Evolutionary conservation across 2,113 vertebrate genomes (phyloP).

Genomic region (Pseudopodoces humilis): DNA sequence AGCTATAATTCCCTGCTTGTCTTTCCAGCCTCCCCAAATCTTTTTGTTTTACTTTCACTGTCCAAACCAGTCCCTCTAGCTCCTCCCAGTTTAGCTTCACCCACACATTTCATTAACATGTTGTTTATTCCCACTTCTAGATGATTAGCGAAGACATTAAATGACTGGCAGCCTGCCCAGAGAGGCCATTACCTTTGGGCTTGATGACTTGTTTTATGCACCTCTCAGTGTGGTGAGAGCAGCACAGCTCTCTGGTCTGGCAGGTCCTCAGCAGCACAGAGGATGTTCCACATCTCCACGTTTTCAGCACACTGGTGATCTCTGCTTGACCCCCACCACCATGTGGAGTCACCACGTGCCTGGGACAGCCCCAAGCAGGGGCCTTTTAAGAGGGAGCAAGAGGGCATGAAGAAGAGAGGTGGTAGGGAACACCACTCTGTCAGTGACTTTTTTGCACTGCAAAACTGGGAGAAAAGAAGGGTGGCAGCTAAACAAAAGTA

Average conservation of each 20-base stretch:
- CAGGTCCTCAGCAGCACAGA: neutral
- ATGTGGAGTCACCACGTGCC: fast-evolving
- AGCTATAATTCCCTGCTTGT: neutral
- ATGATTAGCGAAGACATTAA: conserved; percentile 12
- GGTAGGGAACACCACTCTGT: fast-evolving
- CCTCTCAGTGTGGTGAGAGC: neutral
- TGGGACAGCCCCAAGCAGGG: neutral
- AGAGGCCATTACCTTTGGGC: conserved; percentile 26
- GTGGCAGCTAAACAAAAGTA: neutral
- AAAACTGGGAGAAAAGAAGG: neutral
- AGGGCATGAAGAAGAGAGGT: neutral
- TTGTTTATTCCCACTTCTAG: conserved; percentile 32
- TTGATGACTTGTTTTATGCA: conserved; percentile 19
- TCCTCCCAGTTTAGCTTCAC: conserved; percentile 8
- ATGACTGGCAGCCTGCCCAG: conserved; percentile 30
- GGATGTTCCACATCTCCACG: neutral
- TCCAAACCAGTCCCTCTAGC: neutral
- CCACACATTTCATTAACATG: conserved; percentile 22
- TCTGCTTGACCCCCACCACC: neutral
- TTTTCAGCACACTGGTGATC: neutral
- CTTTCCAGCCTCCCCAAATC: neutral
- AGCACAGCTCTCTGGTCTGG: neutral
- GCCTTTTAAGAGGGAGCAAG: neutral
- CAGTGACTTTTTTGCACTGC: neutral
- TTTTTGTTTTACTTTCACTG: neutral